Evolutionary conservation across 2,888 invertebrate species (phyloP).

Genomic region (Eristalis intricaria): DNA sequence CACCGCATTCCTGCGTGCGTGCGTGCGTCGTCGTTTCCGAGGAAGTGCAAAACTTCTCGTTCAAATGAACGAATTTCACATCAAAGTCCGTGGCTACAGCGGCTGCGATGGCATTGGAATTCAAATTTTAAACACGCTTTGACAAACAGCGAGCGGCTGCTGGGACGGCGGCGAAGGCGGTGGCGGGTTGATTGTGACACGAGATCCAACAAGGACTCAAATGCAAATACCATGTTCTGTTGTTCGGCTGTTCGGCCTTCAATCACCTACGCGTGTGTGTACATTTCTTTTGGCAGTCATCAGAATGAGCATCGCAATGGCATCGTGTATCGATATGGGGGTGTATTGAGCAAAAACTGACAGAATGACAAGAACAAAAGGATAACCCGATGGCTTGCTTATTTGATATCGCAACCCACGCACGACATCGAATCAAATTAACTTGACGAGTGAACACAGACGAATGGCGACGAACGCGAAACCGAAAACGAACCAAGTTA

Average conservation of each 20-base stretch:
- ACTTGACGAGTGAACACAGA: conserved; percentile 18
- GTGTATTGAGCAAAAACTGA: conserved; percentile 10
- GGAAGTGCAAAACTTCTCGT: neutral
- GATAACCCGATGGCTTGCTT: conserved; percentile 14
- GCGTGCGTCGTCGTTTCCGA: neutral
- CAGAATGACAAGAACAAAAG: conserved; percentile 37
- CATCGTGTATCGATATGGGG: conserved; percentile 8
- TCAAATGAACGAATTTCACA: neutral
- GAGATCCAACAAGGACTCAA: neutral
- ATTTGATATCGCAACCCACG: neutral
- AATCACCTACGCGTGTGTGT: conserved; percentile 11
- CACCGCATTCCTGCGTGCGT: neutral
- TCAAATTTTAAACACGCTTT: conserved; percentile 35
- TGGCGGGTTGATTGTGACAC: neutral
- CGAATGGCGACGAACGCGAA: neutral
- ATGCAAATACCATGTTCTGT: neutral
- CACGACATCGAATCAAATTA: conserved; percentile 34
- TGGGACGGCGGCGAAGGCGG: too few species aligned
- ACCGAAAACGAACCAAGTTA: conserved; percentile 1
- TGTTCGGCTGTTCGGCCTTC: conserved; percentile 27
- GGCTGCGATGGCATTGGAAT: conserved; percentile 8
- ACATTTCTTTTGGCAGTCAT: conserved; percentile 4
- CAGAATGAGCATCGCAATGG: conserved; percentile 15
- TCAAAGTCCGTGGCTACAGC: neutral
- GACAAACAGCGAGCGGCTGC: conserved; percentile 2